Percentiles rank a stretch among this genome's conserved stretches.
phyloP scores from a whole-genome alignment of 2,888 invertebrate genomes.

The Volucella bombylans region DNA sequence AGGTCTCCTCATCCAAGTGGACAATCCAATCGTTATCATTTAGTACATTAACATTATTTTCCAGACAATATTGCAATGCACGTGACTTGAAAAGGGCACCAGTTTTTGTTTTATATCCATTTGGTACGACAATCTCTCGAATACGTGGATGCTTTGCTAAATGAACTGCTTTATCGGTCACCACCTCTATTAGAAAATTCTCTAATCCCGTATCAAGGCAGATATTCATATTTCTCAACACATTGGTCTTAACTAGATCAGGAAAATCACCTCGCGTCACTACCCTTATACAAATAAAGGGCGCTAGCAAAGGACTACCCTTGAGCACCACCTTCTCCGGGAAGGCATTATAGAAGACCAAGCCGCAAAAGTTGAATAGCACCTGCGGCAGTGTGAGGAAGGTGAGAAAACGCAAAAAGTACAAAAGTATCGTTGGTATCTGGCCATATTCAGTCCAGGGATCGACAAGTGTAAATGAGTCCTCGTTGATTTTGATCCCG shows the following conservation, averaged over 20 bases:
- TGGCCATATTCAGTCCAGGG: constrained; percentile 93
- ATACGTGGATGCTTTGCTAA: constrained; percentile 90
- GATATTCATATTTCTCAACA: constrained; percentile 92
- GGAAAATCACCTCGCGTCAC: constrained; percentile 98
- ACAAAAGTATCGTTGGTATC: constrained; percentile 88
- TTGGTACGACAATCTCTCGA: constrained; percentile 94
- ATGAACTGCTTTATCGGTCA: constrained; percentile 93
- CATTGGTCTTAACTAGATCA: constrained; percentile 93
- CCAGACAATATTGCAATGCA: constrained; percentile 97
- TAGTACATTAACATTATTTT: constrained; percentile 92
- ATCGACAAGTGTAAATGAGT: constrained; percentile 85
- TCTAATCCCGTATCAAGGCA: constrained; percentile 95
- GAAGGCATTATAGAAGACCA: constrained; percentile 96
- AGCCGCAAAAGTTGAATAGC: constrained; percentile 90
- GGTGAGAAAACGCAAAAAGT: constrained; percentile 90
- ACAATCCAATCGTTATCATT: constrained; percentile 97
- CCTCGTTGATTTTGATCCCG: constrained; percentile 85
- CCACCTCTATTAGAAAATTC: constrained; percentile 97
- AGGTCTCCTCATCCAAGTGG: constrained; percentile 98
- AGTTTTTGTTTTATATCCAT: constrained; percentile 92
- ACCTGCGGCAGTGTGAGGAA: constrained; percentile 95
- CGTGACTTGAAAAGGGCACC: constrained; percentile 97
- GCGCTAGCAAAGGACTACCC: constrained; percentile 94
- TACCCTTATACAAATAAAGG: constrained; percentile 96
- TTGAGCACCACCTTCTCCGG: constrained; percentile 94